Conservation (phyloP, 2,888 invertebrate species). For the Drosophila mimetica region DNA sequence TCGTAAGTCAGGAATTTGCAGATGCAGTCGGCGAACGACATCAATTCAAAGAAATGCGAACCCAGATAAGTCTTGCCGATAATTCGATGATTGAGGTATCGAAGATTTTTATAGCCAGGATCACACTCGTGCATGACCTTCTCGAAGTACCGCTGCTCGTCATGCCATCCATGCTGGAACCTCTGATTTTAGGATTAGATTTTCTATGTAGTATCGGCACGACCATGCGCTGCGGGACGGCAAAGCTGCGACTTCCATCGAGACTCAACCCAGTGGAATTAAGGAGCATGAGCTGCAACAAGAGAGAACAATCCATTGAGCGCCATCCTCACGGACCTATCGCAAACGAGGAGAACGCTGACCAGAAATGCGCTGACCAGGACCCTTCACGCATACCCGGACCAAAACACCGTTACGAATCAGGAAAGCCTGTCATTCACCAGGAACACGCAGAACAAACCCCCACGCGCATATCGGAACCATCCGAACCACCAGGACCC, state of each 20-base stretch:
- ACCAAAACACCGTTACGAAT: not conserved
- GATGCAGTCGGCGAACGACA: too few species aligned
- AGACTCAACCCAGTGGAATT: not conserved
- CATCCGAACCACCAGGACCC: not conserved
- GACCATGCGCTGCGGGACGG: not conserved
- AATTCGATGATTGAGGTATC: too few species aligned
- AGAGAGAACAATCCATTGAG: not conserved
- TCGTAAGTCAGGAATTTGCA: too few species aligned
- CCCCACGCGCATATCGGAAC: not conserved
- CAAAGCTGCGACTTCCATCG: not conserved
- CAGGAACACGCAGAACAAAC: not conserved
- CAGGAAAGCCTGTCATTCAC: not conserved
- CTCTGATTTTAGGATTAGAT: not conserved
- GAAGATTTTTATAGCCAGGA: too few species aligned
- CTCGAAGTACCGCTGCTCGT: too few species aligned
- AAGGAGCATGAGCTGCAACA: not conserved
- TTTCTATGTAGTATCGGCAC: not conserved
- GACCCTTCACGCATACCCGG: not conserved
- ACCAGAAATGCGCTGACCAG: not conserved
- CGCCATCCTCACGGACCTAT: not conserved
- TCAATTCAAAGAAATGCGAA: too few species aligned
- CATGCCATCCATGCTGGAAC: too few species aligned
- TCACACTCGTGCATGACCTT: too few species aligned
- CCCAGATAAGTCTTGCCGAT: too few species aligned
- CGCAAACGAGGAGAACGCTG: not conserved